Evolutionary conservation across 2,888 invertebrate genomes (phyloP).

Genomic region (Rhodophaea formosa): DNA sequence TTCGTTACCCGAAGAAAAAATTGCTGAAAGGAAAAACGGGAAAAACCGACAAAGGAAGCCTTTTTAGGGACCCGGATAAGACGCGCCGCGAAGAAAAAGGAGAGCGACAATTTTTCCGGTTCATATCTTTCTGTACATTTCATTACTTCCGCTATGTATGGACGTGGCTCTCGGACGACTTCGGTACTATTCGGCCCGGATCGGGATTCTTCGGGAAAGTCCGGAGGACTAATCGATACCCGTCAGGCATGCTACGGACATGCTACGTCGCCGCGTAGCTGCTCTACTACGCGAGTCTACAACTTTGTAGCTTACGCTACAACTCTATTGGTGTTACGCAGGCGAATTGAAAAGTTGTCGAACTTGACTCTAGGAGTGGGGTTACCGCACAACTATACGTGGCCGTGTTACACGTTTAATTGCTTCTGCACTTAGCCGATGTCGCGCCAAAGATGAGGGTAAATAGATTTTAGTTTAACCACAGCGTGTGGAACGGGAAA

Average conservation of each 20-base stretch:
- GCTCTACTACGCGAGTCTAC: constrained; percentile 61
- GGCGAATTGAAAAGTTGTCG: constrained; percentile 48
- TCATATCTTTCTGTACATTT: constrained; percentile 79
- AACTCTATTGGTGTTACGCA: constrained; percentile 40
- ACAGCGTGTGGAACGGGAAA: constrained; percentile 37
- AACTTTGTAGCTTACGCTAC: constrained; percentile 66
- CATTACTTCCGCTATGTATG: constrained; percentile 78
- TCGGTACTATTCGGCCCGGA: constrained; percentile 50
- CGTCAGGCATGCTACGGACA: constrained; percentile 56
- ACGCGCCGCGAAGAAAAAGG: constrained; percentile 70
- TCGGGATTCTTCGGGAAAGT: constrained; percentile 43
- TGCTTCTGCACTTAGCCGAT: constrained; percentile 35
- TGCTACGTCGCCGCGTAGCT: constrained; percentile 65
- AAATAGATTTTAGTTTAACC: constrained; percentile 33
- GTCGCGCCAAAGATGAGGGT: constrained; percentile 31
- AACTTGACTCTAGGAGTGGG: constrained; percentile 46
- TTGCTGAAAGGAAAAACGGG: constrained; percentile 62
- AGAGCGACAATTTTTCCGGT: constrained; percentile 78
- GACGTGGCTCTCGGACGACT: constrained; percentile 49
- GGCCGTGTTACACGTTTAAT: constrained; percentile 38
- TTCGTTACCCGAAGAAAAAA: constrained; percentile 51
- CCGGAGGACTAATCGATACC: constrained; percentile 70
- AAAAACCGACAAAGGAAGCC: constrained; percentile 61
- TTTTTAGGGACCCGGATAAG: constrained; percentile 62
- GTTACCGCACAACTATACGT: constrained; percentile 32